These are phyloP conservation scores for Periplaneta americana DNA, from an alignment of 1,140 invertebrate genomes.

Conservation along the genomic window DNA sequence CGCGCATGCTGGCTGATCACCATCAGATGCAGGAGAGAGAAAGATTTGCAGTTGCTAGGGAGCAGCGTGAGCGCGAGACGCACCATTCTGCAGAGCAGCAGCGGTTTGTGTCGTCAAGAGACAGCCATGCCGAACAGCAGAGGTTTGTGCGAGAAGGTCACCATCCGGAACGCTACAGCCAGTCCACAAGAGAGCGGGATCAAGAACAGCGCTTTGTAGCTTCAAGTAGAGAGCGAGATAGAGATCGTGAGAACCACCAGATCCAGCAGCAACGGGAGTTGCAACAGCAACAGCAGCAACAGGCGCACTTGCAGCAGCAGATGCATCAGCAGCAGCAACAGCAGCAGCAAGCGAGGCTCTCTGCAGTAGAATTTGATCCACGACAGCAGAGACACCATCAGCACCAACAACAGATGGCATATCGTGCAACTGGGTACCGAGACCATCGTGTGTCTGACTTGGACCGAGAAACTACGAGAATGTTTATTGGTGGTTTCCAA, in stretches of 20 bases:
- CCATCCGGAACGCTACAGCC: not conserved
- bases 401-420: not conserved
- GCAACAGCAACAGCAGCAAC: conserved; percentile 32
- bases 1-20: conserved; percentile 26
- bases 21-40: conserved; percentile 37
- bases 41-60: conserved; percentile 16
- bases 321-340: conserved; percentile 24
- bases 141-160: conserved; percentile 25
- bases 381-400: not conserved
- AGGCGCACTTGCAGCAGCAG: conserved; percentile 28
- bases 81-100: conserved; percentile 32
- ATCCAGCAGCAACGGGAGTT: conserved; percentile 27
- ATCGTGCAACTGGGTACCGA: conserved; percentile 18
- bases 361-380: conserved; percentile 29
- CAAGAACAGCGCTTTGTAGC: not conserved
- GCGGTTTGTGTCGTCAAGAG: conserved; percentile 35
- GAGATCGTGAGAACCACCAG: conserved; percentile 17
- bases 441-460: conserved; percentile 35
- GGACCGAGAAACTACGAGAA: conserved; percentile 22
- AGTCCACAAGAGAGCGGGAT: not conserved
- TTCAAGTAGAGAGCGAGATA: conserved; percentile 3
- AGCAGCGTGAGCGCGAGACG: conserved; percentile 26
- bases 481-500: not conserved
- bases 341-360: conserved; percentile 26
- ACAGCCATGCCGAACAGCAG: conserved; percentile 37